These are phyloP conservation scores for Gasterosteus nipponicus DNA, from an alignment of 2,113 vertebrate genomes.

Conservation along the genomic window DNA sequence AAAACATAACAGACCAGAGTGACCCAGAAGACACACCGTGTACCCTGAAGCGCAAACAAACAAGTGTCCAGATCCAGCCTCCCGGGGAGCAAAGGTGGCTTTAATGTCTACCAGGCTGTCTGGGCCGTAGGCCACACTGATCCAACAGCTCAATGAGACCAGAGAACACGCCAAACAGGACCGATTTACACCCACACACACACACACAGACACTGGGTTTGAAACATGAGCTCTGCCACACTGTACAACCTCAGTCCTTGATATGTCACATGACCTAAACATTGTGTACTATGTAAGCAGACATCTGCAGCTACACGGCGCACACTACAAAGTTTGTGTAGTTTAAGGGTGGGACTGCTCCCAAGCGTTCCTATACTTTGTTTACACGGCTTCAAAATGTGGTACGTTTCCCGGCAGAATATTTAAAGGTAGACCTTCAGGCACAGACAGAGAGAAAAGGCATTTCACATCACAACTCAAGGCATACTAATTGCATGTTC, in stretches of 20 bases:
- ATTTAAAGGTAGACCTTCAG: neutral
- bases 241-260: constrained; percentile 20
- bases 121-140: constrained; percentile 43
- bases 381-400: constrained; percentile 20
- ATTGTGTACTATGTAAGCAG: constrained; percentile 18
- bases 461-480: neutral
- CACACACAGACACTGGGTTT: constrained; percentile 3
- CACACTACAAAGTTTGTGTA: constrained; percentile 23
- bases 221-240: constrained; percentile 19
- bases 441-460: neutral
- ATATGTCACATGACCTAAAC: constrained; percentile 23
- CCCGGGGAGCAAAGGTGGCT: constrained; percentile 76
- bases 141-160: constrained; percentile 30
- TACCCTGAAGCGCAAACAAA: constrained; percentile 64
- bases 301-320: constrained; percentile 5
- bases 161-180: constrained; percentile 36
- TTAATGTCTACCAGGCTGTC: constrained; percentile 72
- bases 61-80: constrained; percentile 41
- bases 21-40: constrained; percentile 26
- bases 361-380: constrained; percentile 20
- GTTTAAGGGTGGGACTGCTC: constrained; percentile 20
- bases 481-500: neutral
- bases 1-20: constrained; percentile 47
- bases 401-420: neutral
- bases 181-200: neutral